Conservation (phyloP, 2,113 vertebrate species). For the Crypturellus undulatus region DNA sequence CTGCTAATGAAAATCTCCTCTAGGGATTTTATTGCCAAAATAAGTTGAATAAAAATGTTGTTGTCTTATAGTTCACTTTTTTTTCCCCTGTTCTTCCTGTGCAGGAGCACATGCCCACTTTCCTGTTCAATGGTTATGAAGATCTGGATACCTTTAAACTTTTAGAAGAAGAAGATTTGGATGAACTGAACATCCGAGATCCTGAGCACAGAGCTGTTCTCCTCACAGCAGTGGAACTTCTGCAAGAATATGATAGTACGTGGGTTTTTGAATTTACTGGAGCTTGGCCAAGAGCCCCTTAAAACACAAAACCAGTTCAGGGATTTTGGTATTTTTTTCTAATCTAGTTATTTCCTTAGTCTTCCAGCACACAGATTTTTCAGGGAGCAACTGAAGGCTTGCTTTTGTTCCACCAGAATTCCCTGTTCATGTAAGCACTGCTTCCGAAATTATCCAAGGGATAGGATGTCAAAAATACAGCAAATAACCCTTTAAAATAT, state of each 20-base stretch:
- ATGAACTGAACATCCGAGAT: slow-evolving; percentile 95
- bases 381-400: neutral
- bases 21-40: neutral
- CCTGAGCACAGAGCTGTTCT: slow-evolving; percentile 95
- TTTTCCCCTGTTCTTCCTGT: neutral
- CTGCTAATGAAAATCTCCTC: neutral
- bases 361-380: neutral
- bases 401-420: neutral
- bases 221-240: slow-evolving; percentile 93
- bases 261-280: too few species aligned
- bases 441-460: neutral
- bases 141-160: slow-evolving; percentile 98
- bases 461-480: neutral
- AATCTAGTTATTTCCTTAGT: neutral
- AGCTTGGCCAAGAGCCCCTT: neutral
- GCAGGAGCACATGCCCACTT: slow-evolving; percentile 98
- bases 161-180: slow-evolving; percentile 96
- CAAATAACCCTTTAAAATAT: neutral
- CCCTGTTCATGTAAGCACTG: neutral
- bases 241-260: slow-evolving; percentile 98
- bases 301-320: neutral
- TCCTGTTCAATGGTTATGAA: slow-evolving; percentile 98
- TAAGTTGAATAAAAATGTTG: neutral
- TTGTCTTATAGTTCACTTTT: neutral
- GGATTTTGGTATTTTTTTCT: neutral